Conservation (phyloP, 2,888 invertebrate genomes). For the Drosophila pegasa region DNA sequence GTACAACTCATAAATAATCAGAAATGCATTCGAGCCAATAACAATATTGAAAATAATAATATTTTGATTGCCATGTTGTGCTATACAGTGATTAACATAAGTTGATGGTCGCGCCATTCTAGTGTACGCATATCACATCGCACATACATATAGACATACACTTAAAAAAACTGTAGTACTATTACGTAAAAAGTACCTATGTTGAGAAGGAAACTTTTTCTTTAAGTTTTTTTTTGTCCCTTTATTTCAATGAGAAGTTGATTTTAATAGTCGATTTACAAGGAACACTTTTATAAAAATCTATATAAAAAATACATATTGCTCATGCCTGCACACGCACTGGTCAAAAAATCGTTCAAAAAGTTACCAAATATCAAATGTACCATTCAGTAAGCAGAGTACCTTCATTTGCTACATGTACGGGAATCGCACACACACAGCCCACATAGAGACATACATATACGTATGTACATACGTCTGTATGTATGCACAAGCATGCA, state of each 20-base stretch:
- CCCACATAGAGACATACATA: not conserved
- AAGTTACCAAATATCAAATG: slow-evolving; percentile 1
- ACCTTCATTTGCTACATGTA: not conserved
- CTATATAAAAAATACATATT: too few relatives aligned
- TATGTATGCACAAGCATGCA: slow-evolving; percentile 10
- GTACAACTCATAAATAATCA: slow-evolving; percentile 15
- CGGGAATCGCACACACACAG: not conserved
- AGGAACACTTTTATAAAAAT: too few relatives aligned
- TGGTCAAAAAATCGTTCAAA: too few relatives aligned
- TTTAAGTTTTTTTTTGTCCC: too few relatives aligned
- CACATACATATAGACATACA: not conserved
- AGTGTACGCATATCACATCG: slow-evolving; percentile 1
- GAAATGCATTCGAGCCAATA: slow-evolving; percentile 36
- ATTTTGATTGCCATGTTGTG: slow-evolving; percentile 19
- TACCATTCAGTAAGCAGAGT: not conserved
- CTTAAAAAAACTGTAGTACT: not conserved
- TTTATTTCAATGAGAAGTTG: too few relatives aligned
- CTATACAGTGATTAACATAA: slow-evolving; percentile 48
- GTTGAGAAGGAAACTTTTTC: too few relatives aligned
- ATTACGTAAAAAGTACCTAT: too few relatives aligned
- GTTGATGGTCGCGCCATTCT: slow-evolving; percentile 52
- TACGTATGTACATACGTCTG: not conserved
- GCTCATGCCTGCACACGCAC: too few relatives aligned
- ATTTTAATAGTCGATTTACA: too few relatives aligned
- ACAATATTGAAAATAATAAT: slow-evolving; percentile 25